Percentiles rank a stretch among this genome's conserved stretches.
Conservation (phyloP, 2,113 vertebrate genomes). For the Heterocephalus glaber region DNA sequence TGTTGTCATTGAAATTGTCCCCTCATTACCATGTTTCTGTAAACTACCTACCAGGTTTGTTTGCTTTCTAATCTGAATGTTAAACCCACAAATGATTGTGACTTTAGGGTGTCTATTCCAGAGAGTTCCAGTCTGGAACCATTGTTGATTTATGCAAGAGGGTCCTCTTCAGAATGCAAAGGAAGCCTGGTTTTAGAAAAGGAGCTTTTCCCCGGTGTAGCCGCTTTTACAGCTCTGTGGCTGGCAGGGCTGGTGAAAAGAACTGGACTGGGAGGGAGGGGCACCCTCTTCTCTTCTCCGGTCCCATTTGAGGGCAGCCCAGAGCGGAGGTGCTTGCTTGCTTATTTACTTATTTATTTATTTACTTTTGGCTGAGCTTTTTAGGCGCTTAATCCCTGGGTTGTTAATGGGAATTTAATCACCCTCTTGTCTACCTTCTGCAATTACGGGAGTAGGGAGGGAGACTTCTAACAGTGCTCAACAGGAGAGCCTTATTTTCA, state of each 20-base stretch:
- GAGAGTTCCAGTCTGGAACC: not conserved
- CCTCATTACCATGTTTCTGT: not conserved
- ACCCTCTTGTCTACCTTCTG: not conserved
- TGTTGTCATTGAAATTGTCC: not conserved
- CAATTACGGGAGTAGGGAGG: not conserved
- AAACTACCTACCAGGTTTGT: not conserved
- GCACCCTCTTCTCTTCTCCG: not conserved
- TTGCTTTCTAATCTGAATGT: not conserved
- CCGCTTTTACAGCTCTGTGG: not conserved
- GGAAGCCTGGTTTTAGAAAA: not conserved
- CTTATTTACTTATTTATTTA: not conserved
- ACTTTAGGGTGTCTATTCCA: not conserved
- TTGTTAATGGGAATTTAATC: constrained; percentile 52
- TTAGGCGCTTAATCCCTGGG: not conserved
- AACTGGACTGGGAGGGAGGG: not conserved
- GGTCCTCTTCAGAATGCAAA: not conserved
- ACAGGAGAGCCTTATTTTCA: not conserved
- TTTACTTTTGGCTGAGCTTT: not conserved
- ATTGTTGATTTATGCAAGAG: not conserved
- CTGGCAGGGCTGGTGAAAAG: not conserved
- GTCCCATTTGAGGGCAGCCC: rapidly evolving
- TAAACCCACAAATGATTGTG: not conserved
- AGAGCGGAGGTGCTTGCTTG: too few species aligned
- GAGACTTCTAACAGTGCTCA: not conserved
- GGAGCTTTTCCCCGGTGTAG: not conserved